Evolutionary conservation across 2,113 vertebrate species (phyloP).

Genomic region (Murina feae): DNA sequence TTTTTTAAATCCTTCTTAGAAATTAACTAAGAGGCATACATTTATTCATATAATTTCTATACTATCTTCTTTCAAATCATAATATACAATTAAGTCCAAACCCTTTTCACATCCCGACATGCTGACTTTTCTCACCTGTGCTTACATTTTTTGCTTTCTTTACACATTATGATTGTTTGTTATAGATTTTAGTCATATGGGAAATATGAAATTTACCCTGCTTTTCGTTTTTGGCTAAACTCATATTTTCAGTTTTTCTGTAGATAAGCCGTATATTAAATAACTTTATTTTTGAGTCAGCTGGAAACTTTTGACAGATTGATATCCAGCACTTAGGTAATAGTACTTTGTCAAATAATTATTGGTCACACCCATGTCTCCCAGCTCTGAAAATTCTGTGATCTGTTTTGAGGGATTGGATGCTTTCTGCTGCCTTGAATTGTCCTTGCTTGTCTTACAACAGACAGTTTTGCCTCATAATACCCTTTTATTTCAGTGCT

Average conservation of each 20-base stretch:
- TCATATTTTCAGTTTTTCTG: constrained; percentile 55
- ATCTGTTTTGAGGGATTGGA: constrained; percentile 46
- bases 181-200: constrained; percentile 33
- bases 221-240: constrained; percentile 35
- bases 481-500: constrained; percentile 40
- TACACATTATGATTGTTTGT: constrained; percentile 21
- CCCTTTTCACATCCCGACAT: constrained; percentile 22
- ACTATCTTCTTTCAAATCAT: neutral
- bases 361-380: constrained; percentile 14
- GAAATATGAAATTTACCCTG: constrained; percentile 32
- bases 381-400: constrained; percentile 34
- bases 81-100: neutral
- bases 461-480: constrained; percentile 25
- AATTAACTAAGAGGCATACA: neutral
- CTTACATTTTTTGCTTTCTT: constrained; percentile 1
- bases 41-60: neutral
- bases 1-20: neutral
- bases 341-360: constrained; percentile 51
- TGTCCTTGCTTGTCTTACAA: constrained; percentile 12
- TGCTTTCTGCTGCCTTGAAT: constrained; percentile 34
- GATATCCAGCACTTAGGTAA: constrained; percentile 30
- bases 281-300: constrained; percentile 52
- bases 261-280: constrained; percentile 52
- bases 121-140: constrained; percentile 15
- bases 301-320: constrained; percentile 59